Evolutionary conservation across 2,113 vertebrate species (phyloP), one percentile per base, ranked within the genome.

Genomic region (Nycticorax nycticorax): DNA sequence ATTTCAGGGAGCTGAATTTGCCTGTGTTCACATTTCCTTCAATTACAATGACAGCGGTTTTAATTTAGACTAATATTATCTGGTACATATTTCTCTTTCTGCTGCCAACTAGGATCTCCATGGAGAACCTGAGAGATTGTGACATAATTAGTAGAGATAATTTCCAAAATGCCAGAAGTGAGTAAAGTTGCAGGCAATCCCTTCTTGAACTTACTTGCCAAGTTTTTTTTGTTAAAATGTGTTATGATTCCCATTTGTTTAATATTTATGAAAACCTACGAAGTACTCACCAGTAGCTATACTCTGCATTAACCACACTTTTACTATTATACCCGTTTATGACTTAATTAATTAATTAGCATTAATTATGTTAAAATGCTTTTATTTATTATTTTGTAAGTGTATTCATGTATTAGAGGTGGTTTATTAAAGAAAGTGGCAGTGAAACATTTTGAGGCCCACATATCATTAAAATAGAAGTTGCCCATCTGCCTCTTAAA

Each of bases 41-140:
- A 92, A 68, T 87, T 93, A 89, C 66, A 94, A 39, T 91, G 91
- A 82, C 69, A 91, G 77, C 0, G 2, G 57, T 89, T 94, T 96
- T 96, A 94, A 92, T 92, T 89, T 89, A 92, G 84, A 92, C 64
- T 79, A 89, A 87, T 87, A 82, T 86, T 91, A 85, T 78, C 73
- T 95, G 56, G 39, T 95, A 92, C 69, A 47, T 92, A 85, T 92
- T 94, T 97, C 81, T 92, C 56, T 89, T 92, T 86, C 79, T 87
- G 48, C 83, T 93, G 88, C 83, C 92, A 93, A 23, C 52, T 71
- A 85, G 66, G 60, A 80, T 93, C 68, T 92, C 88, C 68, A 84
- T 87, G 79, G 91, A 95, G 30, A 95, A 93, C 75, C 72, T 86
- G 33, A 77, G 72, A 68, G 52, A 86, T 45, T 77, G 83, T 91